Evolutionary conservation across 2,888 invertebrate genomes (phyloP).

Genomic region (Fabriciana adippe): DNA sequence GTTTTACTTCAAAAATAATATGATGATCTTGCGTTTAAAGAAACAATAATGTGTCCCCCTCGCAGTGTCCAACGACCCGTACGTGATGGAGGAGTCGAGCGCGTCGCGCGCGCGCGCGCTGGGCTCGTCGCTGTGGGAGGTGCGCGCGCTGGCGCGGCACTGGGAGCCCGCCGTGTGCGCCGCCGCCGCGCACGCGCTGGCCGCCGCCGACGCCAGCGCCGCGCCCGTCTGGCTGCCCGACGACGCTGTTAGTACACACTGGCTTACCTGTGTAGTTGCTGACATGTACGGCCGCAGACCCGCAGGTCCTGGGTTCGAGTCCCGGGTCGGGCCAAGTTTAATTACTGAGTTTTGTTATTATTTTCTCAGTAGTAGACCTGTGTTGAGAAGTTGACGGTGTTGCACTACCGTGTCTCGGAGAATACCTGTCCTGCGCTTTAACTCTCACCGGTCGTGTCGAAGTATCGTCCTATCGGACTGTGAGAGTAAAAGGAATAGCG

Average conservation of each 20-base stretch:
- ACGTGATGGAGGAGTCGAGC: conserved; percentile 90
- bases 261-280: too few relatives aligned
- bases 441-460: too few relatives aligned
- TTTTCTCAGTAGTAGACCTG: too few relatives aligned
- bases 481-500: too few relatives aligned
- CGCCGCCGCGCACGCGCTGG: conserved; percentile 81
- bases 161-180: conserved; percentile 84
- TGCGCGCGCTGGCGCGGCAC: conserved; percentile 84
- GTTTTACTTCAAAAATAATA: not conserved
- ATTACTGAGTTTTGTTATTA: too few relatives aligned
- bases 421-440: too few relatives aligned
- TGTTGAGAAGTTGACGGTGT: too few relatives aligned
- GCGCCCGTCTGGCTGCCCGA: conserved; percentile 36
- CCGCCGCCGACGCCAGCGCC: conserved; percentile 42
- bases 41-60: not conserved
- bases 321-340: too few relatives aligned
- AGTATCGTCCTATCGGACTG: too few relatives aligned
- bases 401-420: too few relatives aligned
- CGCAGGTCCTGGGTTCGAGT: too few relatives aligned
- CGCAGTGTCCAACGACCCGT: conserved; percentile 88
- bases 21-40: not conserved
- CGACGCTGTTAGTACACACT: conserved; percentile 17
- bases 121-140: conserved; percentile 96
- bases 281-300: too few relatives aligned
- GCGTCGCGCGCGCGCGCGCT: conserved; percentile 91